phyloP scores from a whole-genome alignment of 2,888 invertebrate species.

The Drosophila pseudotakahashii region DNA sequence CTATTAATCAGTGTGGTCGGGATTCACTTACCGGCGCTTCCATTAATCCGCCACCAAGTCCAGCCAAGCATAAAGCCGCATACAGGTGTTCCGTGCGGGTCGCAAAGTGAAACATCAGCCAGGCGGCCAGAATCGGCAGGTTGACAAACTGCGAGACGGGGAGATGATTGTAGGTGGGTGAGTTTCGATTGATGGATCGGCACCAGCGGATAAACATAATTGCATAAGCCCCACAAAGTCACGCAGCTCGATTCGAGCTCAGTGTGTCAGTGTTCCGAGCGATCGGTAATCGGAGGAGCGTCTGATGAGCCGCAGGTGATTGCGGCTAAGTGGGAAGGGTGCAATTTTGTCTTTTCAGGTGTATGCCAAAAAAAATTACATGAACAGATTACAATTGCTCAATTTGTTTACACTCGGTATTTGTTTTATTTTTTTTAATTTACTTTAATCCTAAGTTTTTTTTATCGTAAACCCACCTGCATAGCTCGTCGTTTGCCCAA shows the following conservation, averaged over 20 bases:
- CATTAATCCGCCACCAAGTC: constrained; percentile 90
- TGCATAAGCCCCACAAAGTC: constrained; percentile 31
- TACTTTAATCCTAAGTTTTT: too few relatives aligned
- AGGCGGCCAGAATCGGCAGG: constrained; percentile 90
- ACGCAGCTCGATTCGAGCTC: constrained; percentile 48
- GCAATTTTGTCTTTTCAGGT: constrained; percentile 12
- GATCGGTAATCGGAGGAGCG: constrained; percentile 34
- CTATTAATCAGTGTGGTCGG: constrained; percentile 18
- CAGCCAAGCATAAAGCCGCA: constrained; percentile 89
- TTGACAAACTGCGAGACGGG: constrained; percentile 85
- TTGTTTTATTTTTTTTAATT: neutral
- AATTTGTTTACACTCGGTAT: constrained; percentile 4
- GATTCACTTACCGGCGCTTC: constrained; percentile 90
- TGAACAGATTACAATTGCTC: constrained; percentile 13
- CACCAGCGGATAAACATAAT: constrained; percentile 48
- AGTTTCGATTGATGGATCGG: constrained; percentile 14
- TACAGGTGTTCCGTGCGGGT: constrained; percentile 88
- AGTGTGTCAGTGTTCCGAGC: constrained; percentile 58
- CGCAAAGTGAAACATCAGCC: constrained; percentile 90
- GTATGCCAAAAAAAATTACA: constrained; percentile 26
- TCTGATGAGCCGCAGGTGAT: constrained; percentile 29
- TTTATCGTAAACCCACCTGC: constrained; percentile 85
- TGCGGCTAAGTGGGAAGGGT: constrained; percentile 33
- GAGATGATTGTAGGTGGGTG: neutral
- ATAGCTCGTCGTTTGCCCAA: constrained; percentile 90